Base-by-base conservation (phyloP, 2,888 invertebrate genomes). In the Amblyjoppa fuscipennis region DNA sequence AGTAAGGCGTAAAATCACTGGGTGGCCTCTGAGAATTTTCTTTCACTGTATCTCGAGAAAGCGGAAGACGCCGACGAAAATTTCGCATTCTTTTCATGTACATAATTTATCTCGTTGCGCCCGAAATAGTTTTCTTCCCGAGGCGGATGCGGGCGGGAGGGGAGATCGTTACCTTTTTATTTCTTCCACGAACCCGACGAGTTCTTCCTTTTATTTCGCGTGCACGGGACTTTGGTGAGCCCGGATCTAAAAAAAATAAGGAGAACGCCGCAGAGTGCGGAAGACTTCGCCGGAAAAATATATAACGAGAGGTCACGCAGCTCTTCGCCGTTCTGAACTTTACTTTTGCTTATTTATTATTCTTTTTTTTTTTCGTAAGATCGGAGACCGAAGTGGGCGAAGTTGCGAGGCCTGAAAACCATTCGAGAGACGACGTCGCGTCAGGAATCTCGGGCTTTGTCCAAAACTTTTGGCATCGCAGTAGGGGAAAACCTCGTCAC, bases 91-190 rank as follows among this genome's bases (percentile, higher is more conserved):
- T 73, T 38, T 53, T 20, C 74, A 49, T 38, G 16, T 78, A 51
- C 83, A 83, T 74, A 74, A 83, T 78, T 74, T 78, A 83, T 74
- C 78, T 83, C 77, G 82, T 82, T 77, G 56, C 66, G 34, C 45
- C 41, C 56, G 38, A 20, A 68, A 78, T 66, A 59, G 73, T 73
- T 83, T 73, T 45, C 69, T 74, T n/a, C 11, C 38, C 7, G 2
- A 38, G 38, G 9, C 9, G 38, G 9, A 9, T 38, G 3, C 9
- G 64, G 11, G 45, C 9, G 56, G 20, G 2, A 25, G 59, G 59
- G 59, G 59, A 3, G 25, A 25, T 11, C 59, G 59, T 59, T 59
- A 25, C 56, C 45, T 70, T 68, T 56, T 78, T n/a, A 56, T 68
- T 64, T 56, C 56, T 59, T 28, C 25, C 25, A 20, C 9, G 25